Conservation (phyloP, 64 coral and sea anemone species). For the Platygyra sinensis region DNA sequence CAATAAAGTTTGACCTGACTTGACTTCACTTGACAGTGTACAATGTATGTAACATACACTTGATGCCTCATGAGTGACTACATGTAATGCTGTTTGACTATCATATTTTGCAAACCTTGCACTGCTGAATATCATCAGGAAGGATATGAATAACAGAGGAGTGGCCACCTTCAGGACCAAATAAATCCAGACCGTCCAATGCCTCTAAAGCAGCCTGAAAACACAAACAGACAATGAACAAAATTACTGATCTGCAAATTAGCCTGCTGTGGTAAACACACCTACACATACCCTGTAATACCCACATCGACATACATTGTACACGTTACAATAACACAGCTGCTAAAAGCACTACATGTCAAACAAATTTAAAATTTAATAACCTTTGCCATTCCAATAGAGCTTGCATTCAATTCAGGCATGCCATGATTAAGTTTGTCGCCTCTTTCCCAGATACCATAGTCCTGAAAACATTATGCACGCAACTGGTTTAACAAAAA, state of each 20-base stretch:
- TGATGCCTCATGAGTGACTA: too few relatives aligned
- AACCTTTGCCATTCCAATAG: constrained; percentile 97
- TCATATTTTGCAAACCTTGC: constrained; percentile 61
- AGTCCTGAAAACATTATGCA: constrained; percentile 72
- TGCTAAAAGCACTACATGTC: neutral
- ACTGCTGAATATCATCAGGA: constrained; percentile 97
- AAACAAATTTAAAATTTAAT: neutral
- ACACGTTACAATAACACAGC: too few relatives aligned
- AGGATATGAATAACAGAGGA: constrained; percentile 93
- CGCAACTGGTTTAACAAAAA: too few relatives aligned
- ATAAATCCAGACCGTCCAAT: constrained; percentile 94
- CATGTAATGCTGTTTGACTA: too few relatives aligned
- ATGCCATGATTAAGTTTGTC: constrained; percentile 97
- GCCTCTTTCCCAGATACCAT: constrained; percentile 99
- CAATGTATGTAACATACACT: too few relatives aligned
- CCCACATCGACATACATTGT: too few relatives aligned
- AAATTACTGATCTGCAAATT: neutral
- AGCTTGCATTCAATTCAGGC: constrained; percentile 97
- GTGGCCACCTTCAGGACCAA: constrained; percentile 88
- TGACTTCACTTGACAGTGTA: too few relatives aligned
- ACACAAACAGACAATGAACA: neutral
- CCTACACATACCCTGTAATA: too few relatives aligned
- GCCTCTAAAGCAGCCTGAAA: constrained; percentile 90
- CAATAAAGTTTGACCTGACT: too few relatives aligned
- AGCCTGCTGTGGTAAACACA: neutral